These are phyloP conservation scores for Acestrorhynchus altus DNA, from an alignment of 2,797 vertebrate species.

Conservation along the genomic window DNA sequence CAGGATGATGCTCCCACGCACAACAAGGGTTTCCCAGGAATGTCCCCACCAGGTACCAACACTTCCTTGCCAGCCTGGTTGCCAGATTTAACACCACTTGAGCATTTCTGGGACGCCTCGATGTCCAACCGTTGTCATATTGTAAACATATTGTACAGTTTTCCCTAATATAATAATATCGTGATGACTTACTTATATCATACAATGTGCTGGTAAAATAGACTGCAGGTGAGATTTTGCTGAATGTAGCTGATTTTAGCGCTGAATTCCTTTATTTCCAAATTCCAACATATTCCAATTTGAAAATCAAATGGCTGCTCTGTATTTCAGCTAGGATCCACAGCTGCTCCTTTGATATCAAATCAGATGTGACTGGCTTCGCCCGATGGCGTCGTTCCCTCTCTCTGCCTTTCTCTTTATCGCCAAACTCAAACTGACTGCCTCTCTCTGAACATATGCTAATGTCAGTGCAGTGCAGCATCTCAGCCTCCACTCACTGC, in stretches of 20 bases:
- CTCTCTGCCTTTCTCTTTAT: slow-evolving; percentile 18
- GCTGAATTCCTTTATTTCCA: background rate
- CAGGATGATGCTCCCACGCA: too few species aligned
- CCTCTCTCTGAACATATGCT: slow-evolving; percentile 52
- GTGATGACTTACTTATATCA: too few species aligned
- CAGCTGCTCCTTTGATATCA: slow-evolving; percentile 1
- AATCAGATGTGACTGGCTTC: slow-evolving; percentile 33
- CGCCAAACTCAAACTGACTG: slow-evolving; percentile 28
- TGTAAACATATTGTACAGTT: too few species aligned
- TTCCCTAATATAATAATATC: too few species aligned
- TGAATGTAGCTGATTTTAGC: background rate
- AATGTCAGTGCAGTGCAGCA: slow-evolving; percentile 33
- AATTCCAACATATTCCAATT: background rate
- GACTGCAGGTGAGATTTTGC: background rate
- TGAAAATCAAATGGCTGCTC: background rate
- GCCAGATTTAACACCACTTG: too few species aligned
- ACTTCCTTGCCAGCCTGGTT: too few species aligned
- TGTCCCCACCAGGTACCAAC: too few species aligned
- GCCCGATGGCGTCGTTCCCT: slow-evolving; percentile 30
- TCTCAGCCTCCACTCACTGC: slow-evolving; percentile 16
- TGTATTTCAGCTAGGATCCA: slow-evolving; percentile 7
- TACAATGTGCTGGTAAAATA: too few species aligned
- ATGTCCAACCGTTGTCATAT: too few species aligned
- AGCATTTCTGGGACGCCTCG: too few species aligned
- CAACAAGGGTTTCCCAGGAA: too few species aligned